phyloP scores from a whole-genome alignment of 2,888 invertebrate species.

The Cantharis rustica region DNA sequence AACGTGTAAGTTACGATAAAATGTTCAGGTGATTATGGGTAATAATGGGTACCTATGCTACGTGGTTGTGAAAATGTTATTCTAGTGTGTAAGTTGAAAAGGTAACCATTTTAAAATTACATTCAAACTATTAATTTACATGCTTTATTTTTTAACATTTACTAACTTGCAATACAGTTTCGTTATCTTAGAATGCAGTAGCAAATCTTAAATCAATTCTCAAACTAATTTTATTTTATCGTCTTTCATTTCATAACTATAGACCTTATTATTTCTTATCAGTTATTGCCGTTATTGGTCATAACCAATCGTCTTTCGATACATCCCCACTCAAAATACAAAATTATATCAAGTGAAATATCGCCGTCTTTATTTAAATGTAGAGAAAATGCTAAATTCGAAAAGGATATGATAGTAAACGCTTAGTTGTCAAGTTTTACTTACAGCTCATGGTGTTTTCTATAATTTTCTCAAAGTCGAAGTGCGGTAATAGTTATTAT shows the following conservation, averaged over 20 bases:
- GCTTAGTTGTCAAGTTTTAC: neutral
- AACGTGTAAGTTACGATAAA: neutral
- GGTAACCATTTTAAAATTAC: neutral
- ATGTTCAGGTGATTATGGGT: neutral
- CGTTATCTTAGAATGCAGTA: neutral
- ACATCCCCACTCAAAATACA: slow-evolving; percentile 21
- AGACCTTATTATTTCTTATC: slow-evolving; percentile 43
- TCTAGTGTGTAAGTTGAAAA: neutral
- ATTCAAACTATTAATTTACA: no score
- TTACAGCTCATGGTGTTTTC: slow-evolving; percentile 4
- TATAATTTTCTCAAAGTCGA: slow-evolving; percentile 17
- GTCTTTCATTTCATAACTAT: slow-evolving; percentile 20
- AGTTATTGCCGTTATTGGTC: slow-evolving; percentile 50
- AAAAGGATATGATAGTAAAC: slow-evolving; percentile 2
- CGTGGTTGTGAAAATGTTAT: neutral
- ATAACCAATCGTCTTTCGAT: slow-evolving; percentile 38
- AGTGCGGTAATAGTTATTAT: neutral
- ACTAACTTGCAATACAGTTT: neutral
- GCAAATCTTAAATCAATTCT: slow-evolving; percentile 4
- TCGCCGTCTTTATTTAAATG: slow-evolving; percentile 1
- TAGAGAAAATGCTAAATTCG: neutral
- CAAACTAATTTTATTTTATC: slow-evolving; percentile 15
- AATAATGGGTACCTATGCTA: neutral
- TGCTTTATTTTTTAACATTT: neutral
- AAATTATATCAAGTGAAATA: neutral